These are phyloP conservation scores for Brachionus paranguensis DNA, from an alignment of 1,140 invertebrate genomes.

Conservation along the genomic window DNA sequence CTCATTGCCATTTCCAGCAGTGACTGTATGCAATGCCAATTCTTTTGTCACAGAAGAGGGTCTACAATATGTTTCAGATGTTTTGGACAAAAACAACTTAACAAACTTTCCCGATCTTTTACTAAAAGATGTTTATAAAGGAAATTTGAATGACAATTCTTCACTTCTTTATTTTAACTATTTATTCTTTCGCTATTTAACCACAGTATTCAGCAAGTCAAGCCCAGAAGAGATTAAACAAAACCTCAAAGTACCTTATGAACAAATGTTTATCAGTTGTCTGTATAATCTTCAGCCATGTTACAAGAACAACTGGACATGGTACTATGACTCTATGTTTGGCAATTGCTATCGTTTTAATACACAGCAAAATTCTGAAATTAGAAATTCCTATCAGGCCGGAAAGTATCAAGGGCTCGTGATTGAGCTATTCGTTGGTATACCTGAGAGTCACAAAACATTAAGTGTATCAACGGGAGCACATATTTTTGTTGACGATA, in stretches of 20 bases:
- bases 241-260: not conserved
- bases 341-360: constrained; percentile 30
- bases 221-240: not conserved
- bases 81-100: not conserved
- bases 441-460: not conserved
- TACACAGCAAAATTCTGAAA: not conserved
- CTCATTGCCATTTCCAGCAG: not conserved
- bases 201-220: not conserved
- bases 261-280: constrained; percentile 12
- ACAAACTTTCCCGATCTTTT: not conserved
- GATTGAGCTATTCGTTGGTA: constrained; percentile 4
- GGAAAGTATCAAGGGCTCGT: not conserved
- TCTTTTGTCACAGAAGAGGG: not conserved
- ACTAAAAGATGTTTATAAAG: not conserved
- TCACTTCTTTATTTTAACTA: not conserved
- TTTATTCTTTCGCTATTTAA: not conserved
- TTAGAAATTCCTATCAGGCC: not conserved
- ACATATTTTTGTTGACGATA: constrained; percentile 6
- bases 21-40: constrained; percentile 21
- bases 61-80: not conserved
- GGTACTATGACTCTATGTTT: not conserved
- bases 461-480: not conserved
- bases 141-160: not conserved
- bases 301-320: not conserved
- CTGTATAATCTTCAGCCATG: not conserved